Conservation (phyloP, 1,140 invertebrate species). For the Caenorhabditis inopinata region DNA sequence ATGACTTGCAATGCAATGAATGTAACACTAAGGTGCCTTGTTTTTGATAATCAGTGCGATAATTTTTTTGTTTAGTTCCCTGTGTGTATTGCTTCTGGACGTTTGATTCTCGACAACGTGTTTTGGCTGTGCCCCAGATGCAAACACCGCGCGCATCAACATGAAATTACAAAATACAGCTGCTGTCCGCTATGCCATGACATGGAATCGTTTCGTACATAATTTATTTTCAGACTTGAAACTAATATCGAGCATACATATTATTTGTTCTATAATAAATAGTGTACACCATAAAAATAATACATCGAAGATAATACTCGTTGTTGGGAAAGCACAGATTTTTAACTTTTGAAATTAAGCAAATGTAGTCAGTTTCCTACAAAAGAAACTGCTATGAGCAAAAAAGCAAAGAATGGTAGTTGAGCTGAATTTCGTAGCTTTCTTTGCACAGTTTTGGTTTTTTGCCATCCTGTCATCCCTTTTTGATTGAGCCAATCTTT, state of each 20-base stretch:
- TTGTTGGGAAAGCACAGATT: neutral
- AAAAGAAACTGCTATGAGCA: neutral
- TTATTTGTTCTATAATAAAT: neutral
- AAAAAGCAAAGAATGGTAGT: neutral
- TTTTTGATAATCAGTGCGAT: no score
- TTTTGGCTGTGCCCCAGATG: slow-evolving; percentile 4
- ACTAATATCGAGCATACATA: no score
- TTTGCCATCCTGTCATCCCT: slow-evolving; percentile 14
- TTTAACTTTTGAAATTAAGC: neutral
- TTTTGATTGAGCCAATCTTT: slow-evolving; percentile 11
- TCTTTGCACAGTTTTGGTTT: slow-evolving; percentile 6
- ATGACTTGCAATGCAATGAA: neutral
- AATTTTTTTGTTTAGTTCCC: neutral
- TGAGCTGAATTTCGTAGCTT: slow-evolving; percentile 4
- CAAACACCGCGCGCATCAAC: neutral
- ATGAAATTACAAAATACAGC: neutral
- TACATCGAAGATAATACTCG: neutral
- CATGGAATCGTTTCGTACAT: no score
- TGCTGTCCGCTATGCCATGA: slow-evolving; percentile 1
- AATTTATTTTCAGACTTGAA: no score
- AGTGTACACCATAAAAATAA: neutral
- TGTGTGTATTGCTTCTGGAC: neutral
- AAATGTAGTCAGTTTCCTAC: neutral
- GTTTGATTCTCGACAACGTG: neutral
- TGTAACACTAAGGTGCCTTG: neutral